Evolutionary conservation across 2,797 vertebrate species (phyloP).

Genomic region (Hydrocynus forskahlii): DNA sequence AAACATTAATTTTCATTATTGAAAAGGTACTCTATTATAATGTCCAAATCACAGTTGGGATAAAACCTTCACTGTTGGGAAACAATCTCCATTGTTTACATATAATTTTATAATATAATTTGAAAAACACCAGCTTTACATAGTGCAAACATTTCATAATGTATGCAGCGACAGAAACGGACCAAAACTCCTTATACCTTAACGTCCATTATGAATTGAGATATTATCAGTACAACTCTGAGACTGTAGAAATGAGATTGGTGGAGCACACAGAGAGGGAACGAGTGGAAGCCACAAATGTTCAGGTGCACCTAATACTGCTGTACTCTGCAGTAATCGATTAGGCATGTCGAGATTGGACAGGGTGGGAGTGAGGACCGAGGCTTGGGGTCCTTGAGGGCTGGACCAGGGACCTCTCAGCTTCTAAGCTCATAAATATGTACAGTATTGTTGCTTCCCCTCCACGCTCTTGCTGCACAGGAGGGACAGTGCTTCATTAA

Average conservation of each 20-base stretch:
- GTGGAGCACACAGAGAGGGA: background rate
- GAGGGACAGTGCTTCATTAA: conserved; percentile 4
- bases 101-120: too few species aligned
- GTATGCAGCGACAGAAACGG: too few species aligned
- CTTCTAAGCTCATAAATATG: conserved; percentile 6
- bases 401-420: background rate
- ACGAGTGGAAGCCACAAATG: background rate
- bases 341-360: conserved; percentile 17
- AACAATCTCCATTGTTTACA: too few species aligned
- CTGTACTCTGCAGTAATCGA: background rate
- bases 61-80: too few species aligned
- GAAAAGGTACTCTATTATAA: too few species aligned
- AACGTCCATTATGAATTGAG: background rate
- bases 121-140: too few species aligned
- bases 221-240: background rate
- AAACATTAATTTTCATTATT: too few species aligned
- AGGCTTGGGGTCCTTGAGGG: conserved; percentile 5
- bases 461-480: background rate
- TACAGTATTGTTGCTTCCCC: background rate
- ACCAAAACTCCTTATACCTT: too few species aligned
- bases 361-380: conserved; percentile 10
- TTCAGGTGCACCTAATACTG: background rate
- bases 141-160: too few species aligned
- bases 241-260: background rate
- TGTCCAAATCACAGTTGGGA: too few species aligned